phyloP scores from a whole-genome alignment of 2,888 invertebrate species.

The Caradrina clavipalpis region DNA sequence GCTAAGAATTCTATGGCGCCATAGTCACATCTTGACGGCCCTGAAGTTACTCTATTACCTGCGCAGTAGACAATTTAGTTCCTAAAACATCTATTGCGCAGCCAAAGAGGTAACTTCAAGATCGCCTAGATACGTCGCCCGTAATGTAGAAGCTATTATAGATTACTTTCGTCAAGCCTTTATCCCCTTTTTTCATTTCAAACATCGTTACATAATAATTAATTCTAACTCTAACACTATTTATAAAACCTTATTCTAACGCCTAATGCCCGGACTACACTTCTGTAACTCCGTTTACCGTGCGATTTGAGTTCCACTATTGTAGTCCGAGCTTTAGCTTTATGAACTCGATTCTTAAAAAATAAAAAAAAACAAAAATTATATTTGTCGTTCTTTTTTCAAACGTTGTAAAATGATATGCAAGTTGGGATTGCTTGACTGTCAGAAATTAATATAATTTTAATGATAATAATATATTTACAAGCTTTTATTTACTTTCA shows the following conservation, averaged over 20 bases:
- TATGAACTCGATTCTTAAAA: conserved; percentile 31
- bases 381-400: conserved; percentile 8
- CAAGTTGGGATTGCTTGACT: neutral
- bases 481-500: no score
- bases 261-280: conserved; percentile 1
- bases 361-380: conserved; percentile 18
- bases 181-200: conserved; percentile 18
- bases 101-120: no score
- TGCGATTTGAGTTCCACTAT: neutral
- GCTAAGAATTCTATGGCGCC: no score
- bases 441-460: neutral
- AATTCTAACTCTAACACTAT: conserved; percentile 17
- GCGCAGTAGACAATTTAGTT: no score
- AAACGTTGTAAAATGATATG: neutral
- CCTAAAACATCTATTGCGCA: no score
- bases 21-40: no score
- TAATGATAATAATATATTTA: no score
- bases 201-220: conserved; percentile 17
- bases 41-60: no score
- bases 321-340: neutral
- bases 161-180: neutral
- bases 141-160: no score
- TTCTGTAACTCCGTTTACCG: neutral
- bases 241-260: conserved; percentile 30
- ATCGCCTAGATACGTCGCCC: no score